A percentile compares a stretch with the other conserved stretches of the same genome.
Evolutionary conservation across 2,113 vertebrate species (phyloP).

Genomic region (Eurypyga helias): DNA sequence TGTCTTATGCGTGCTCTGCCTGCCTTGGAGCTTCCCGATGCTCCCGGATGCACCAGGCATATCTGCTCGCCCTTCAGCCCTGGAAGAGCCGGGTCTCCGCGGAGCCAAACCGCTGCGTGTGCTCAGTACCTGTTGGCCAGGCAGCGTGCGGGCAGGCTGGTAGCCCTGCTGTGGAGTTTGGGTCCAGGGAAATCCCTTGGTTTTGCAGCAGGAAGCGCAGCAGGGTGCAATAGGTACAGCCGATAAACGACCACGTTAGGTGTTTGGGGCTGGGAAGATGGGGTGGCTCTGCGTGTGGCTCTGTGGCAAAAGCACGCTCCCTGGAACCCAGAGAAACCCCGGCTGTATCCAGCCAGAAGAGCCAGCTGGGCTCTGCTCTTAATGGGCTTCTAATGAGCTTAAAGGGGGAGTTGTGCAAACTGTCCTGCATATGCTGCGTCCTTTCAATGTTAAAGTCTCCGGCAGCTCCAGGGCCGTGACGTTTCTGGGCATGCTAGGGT

Average conservation of each 20-base stretch:
- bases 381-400: constrained; percentile 40
- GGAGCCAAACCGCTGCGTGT: neutral
- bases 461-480: accelerated
- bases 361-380: constrained; percentile 41
- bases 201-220: neutral
- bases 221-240: neutral
- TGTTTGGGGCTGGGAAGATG: neutral
- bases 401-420: neutral
- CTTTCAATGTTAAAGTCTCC: neutral
- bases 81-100: neutral
- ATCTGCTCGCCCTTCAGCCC: neutral
- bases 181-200: neutral
- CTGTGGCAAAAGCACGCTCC: neutral
- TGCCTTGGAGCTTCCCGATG: accelerated
- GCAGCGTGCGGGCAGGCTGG: accelerated
- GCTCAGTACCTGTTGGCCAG: neutral
- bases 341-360: neutral
- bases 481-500: accelerated
- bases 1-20: neutral
- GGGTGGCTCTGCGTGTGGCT: neutral
- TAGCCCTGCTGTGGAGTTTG: neutral
- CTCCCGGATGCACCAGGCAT: neutral
- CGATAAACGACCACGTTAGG: neutral
- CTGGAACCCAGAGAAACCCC: neutral
- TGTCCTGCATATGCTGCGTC: neutral